Evolutionary conservation across 2,113 vertebrate genomes (phyloP), one percentile per base, ranked within the genome.

Genomic region (Micronisus gabar): DNA sequence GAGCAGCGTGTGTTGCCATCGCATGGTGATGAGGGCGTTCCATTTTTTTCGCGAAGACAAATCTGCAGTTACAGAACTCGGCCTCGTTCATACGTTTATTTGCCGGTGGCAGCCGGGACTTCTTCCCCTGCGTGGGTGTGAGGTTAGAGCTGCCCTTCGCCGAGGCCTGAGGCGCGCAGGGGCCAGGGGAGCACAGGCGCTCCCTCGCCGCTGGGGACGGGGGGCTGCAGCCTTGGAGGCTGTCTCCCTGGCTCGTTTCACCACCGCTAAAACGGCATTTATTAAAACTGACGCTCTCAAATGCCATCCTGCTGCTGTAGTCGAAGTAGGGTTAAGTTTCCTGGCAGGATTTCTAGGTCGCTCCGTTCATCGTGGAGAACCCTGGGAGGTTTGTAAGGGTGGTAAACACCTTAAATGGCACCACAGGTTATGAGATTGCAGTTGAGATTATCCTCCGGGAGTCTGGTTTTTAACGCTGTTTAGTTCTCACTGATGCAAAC

Each of bases 1-100:
- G 38, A 73, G 56, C 62, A 32, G 23, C n/a, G 0, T 15, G 3
- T 22, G 32, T 43, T 81, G 58, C 41, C 41, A 6, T 36, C 52
- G 76, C 47, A 26, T 3, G 34, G n/a, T 32, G 17, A 55, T 32
- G 17, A 55, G 25, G 2, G 6, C 0, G 0, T 68, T 55, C 38
- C 8, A 2, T 3, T 40, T 29, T 68, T 29, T 81, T 15, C 3
- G 2, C 2, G 1, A n/a, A 21, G 27, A 18, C n/a, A 41, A 59
- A 53, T 56, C 65, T 41, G n/a, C 13, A n/a, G 3, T 81, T 70
- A 29, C 55, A 59, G 30, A 88, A 17, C 34, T 62, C 9, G 4
- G 41, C 27, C n/a, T n/a, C 9, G 6, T 47, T 27, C 25, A 18
- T 47, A 26, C 29, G 2, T 72, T n/a, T 68, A 40, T 73, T 59